Percentiles rank a stretch among this genome's conserved stretches.
Conservation (phyloP, 1,140 invertebrate species). For the Drosophila ohnishii region DNA sequence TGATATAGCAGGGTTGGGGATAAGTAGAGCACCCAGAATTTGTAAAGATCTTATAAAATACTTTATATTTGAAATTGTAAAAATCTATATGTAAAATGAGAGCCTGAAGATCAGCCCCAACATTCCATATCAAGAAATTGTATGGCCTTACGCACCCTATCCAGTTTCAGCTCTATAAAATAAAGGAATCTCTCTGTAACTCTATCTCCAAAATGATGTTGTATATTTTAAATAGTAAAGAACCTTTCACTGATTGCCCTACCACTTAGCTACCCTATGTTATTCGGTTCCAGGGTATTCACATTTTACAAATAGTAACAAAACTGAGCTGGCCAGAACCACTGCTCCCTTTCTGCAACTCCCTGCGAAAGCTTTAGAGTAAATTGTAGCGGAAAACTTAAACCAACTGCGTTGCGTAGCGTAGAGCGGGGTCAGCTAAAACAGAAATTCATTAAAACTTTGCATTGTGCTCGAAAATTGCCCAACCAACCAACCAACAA, state of each 20-base stretch:
- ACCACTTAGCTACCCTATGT: background rate
- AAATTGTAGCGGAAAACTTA: constrained; percentile 67
- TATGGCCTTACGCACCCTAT: too few relatives aligned
- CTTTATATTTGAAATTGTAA: background rate
- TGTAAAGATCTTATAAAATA: background rate
- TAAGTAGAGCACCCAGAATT: background rate
- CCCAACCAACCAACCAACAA: constrained; percentile 21
- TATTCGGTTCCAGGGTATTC: constrained; percentile 1
- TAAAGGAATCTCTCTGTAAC: background rate
- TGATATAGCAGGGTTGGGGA: constrained; percentile 7
- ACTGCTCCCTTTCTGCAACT: constrained; percentile 19
- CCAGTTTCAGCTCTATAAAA: background rate
- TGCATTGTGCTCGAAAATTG: constrained; percentile 69
- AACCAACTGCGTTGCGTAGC: constrained; percentile 45
- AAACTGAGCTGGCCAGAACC: constrained; percentile 24
- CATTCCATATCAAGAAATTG: too few relatives aligned
- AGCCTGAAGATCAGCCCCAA: too few relatives aligned
- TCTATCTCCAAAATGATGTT: background rate
- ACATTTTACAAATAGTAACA: constrained; percentile 62
- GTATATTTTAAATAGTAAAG: background rate
- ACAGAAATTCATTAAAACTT: constrained; percentile 78
- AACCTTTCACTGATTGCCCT: too few relatives aligned
- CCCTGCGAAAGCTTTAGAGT: constrained; percentile 12
- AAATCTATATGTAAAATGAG: too few relatives aligned
- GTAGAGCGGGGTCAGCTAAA: constrained; percentile 51